Conservation (phyloP, 2,797 vertebrate genomes). For the Vespertilio murinus region DNA sequence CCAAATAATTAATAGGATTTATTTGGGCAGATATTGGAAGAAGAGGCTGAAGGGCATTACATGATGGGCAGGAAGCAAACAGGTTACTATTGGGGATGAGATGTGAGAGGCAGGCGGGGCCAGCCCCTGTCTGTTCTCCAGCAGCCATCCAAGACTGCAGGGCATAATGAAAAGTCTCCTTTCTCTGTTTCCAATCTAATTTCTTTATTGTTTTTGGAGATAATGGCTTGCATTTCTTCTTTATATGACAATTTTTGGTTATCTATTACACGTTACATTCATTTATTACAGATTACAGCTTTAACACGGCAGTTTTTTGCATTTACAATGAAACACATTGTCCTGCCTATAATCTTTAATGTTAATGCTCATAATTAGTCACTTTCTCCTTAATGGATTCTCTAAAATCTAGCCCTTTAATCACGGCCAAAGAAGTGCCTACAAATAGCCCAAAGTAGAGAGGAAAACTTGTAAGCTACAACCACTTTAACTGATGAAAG, state of each 20-base stretch:
- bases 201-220: conserved; percentile 47
- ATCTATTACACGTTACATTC: conserved; percentile 50
- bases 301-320: conserved; percentile 14
- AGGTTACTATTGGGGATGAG: not conserved
- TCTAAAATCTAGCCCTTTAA: conserved; percentile 60
- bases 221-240: conserved; percentile 39
- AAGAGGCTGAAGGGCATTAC: not conserved
- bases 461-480: not conserved
- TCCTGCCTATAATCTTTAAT: conserved; percentile 55
- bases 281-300: conserved; percentile 54
- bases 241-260: conserved; percentile 42
- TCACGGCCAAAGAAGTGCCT: conserved; percentile 49
- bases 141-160: not conserved
- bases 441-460: conserved; percentile 14
- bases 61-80: not conserved
- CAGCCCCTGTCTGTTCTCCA: not conserved
- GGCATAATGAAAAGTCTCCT: not conserved
- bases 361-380: conserved; percentile 70
- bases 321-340: conserved; percentile 38
- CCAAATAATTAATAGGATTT: not conserved
- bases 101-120: not conserved
- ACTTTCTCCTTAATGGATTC: conserved; percentile 63
- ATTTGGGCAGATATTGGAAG: not conserved
- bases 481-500: conserved; percentile 32
- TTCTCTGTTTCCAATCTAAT: not conserved